Evolutionary conservation across 2,888 invertebrate species (phyloP), one percentile per base, ranked within the genome.

Genomic region (Napeogenes sylphis): DNA sequence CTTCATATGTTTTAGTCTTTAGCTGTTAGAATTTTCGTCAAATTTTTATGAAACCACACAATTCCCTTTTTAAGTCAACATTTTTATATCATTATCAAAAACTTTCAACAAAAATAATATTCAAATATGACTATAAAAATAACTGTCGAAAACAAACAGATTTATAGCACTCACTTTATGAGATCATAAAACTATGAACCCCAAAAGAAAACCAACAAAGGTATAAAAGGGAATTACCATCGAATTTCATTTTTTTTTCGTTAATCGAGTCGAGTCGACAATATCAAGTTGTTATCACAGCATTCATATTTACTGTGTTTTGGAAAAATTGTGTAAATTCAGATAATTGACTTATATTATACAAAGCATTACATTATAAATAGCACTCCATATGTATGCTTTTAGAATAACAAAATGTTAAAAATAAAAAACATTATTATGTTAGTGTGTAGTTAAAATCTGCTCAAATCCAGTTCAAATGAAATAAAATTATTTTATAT

Each of bases 161-260:
- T 51, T 51, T 51, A 51, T 51, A 51, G 21, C 51, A 10, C 51
- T 51, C 35, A 30, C 51, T 12, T 51, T 30, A 51, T 51, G 51
- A 6, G 51, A 51, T 51, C 30, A 51, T 51, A 51, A 51, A 51
- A 51, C 51, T 30, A 51, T 51, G 51, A 51, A 51, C 30, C 51
- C 51, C 30, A 51, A 51, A 51, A 30, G 51, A 30, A 51, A 51
- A 30, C 51, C 51, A 21, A 30, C 51, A 51, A 8, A 51, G 51
- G 51, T 51, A 51, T 51, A 30, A 51, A 51, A 51, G 51, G 30
- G 51, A 51, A 30, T 51, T 51, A 30, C 21, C 51, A 51, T 51
- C 30, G 51, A 30, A 5, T 51, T 51, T 10, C 21, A 21, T 21
- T 14, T 30, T 51, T 21, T 51, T 51, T 51, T 30, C 51, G 51